These are phyloP conservation scores for Desoria tigrina DNA, from an alignment of 2,888 invertebrate genomes.

Conservation along the genomic window DNA sequence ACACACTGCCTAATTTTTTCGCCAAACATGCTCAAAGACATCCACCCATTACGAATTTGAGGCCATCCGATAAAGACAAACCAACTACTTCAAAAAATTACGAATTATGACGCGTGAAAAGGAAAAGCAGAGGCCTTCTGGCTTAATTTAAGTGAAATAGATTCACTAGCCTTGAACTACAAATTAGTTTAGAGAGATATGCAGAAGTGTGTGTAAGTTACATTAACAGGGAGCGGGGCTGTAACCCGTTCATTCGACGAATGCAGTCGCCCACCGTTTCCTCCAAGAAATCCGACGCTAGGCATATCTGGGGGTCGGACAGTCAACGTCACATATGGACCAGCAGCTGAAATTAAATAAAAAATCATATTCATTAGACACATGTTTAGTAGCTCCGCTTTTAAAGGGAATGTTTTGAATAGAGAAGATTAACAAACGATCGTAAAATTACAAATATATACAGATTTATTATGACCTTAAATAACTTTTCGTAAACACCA, in stretches of 20 bases:
- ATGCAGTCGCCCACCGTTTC: slow-evolving; percentile 50
- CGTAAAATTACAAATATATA: not conserved
- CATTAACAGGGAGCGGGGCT: slow-evolving; percentile 58
- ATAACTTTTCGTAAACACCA: not conserved
- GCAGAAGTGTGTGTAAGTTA: too few species aligned
- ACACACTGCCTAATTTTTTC: too few species aligned
- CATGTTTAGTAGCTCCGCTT: not conserved
- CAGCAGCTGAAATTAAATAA: slow-evolving; percentile 56
- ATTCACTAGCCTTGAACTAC: not conserved
- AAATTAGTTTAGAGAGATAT: not conserved
- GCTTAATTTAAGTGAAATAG: not conserved
- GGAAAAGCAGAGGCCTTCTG: too few species aligned
- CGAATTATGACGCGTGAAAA: too few species aligned
- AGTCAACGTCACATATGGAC: slow-evolving; percentile 60
- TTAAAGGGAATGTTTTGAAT: not conserved
- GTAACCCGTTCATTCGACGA: slow-evolving; percentile 55
- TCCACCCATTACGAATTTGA: too few species aligned
- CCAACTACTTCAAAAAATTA: too few species aligned
- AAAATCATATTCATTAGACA: slow-evolving; percentile 6
- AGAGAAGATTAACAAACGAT: not conserved
- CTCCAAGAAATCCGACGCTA: slow-evolving; percentile 47
- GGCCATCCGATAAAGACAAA: too few species aligned
- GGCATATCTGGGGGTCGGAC: slow-evolving; percentile 55
- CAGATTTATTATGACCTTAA: not conserved
- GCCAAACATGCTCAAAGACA: too few species aligned